These are phyloP conservation scores for Malacoraja senta DNA, from an alignment of 2,797 vertebrate species.

Conservation along the genomic window DNA sequence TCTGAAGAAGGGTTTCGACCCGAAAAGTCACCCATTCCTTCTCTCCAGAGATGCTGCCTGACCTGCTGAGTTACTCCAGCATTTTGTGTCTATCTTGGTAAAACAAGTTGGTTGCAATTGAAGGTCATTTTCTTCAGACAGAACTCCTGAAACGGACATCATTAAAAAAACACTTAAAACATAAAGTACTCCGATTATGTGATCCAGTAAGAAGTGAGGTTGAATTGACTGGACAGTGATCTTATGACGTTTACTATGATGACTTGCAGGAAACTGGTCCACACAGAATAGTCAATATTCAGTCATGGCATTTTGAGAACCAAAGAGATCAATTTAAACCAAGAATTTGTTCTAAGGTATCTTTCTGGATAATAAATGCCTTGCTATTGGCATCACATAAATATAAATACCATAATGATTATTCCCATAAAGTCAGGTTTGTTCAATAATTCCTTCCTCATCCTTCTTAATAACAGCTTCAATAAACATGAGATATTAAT, in stretches of 20 bases:
- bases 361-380: not conserved
- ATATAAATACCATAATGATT: not conserved
- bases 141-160: no score
- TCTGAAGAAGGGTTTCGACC: no score
- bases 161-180: not conserved
- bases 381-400: not conserved
- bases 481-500: not conserved
- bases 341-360: not conserved
- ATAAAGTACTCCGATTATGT: not conserved
- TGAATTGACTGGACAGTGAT: not conserved
- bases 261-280: not conserved
- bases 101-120: not conserved
- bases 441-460: not conserved
- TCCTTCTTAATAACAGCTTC: not conserved
- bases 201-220: not conserved
- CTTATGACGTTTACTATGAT: not conserved
- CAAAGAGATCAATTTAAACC: not conserved
- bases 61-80: no score
- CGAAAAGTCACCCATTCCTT: no score
- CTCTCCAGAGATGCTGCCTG: no score
- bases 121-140: not conserved
- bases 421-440: not conserved
- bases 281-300: not conserved
- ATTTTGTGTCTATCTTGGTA: no score
- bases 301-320: not conserved